phyloP scores from a whole-genome alignment of 2,113 vertebrate species.

The Nettapus auritus region DNA sequence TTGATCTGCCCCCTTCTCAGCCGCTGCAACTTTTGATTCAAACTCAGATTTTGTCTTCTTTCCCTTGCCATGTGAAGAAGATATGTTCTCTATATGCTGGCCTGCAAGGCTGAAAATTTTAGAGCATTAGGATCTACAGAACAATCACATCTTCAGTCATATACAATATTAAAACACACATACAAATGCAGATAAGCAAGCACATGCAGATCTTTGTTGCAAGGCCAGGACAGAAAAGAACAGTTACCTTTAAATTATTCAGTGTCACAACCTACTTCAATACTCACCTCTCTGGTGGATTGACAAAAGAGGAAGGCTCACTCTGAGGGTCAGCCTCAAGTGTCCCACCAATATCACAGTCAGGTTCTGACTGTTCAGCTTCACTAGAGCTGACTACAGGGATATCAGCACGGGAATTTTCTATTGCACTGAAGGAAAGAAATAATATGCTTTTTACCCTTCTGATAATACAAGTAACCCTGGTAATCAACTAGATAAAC shows the following conservation, averaged over 20 bases:
- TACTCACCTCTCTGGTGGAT: conserved; percentile 87
- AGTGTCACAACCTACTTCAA: conserved; percentile 46
- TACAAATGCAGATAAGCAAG: conserved; percentile 57
- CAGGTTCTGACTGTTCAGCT: conserved; percentile 81
- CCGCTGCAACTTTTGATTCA: conserved; percentile 73
- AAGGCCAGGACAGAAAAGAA: conserved; percentile 19
- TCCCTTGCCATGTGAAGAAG: conserved; percentile 78
- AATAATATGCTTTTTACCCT: conserved; percentile 85
- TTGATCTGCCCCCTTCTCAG: conserved; percentile 58
- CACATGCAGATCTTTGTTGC: conserved; percentile 16
- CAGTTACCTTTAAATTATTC: neutral
- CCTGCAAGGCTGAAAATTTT: conserved; percentile 75
- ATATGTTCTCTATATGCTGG: conserved; percentile 82
- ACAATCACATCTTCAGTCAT: neutral
- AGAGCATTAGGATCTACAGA: neutral
- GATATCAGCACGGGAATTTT: conserved; percentile 87
- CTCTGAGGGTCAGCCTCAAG: conserved; percentile 81
- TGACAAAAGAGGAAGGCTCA: conserved; percentile 86
- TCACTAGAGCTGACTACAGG: conserved; percentile 85
- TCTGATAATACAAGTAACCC: neutral
- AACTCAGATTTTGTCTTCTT: conserved; percentile 80
- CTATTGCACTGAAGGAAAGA: conserved; percentile 90
- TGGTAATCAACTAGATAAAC: neutral
- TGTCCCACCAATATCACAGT: conserved; percentile 88
- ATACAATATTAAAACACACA: neutral